These are phyloP conservation scores for Teinopalpus imperialis DNA, from an alignment of 2,888 invertebrate species.

Conservation along the genomic window DNA sequence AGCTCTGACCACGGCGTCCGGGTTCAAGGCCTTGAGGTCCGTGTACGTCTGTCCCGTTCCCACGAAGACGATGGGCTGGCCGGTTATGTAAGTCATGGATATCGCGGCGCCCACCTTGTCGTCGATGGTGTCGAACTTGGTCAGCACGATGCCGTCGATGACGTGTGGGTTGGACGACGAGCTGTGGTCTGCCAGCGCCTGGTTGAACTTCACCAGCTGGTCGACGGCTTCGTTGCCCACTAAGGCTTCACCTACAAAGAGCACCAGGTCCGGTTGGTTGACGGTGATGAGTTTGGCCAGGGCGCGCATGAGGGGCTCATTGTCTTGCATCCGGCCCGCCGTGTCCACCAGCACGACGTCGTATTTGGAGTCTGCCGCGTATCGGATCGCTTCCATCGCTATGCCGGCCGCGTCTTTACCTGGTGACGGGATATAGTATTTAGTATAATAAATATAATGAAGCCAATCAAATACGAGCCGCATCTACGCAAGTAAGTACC, in stretches of 20 bases:
- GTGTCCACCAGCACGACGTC: constrained; percentile 99
- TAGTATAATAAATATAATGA: no score
- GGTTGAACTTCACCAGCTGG: constrained; percentile 99
- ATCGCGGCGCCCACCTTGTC: constrained; percentile 99
- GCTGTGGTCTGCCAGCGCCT: constrained; percentile 96
- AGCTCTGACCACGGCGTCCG: constrained; percentile 97
- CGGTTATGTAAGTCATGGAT: constrained; percentile 99
- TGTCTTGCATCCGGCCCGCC: constrained; percentile 99
- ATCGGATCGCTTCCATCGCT: constrained; percentile 97
- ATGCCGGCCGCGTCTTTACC: constrained; percentile 99
- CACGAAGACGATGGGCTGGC: constrained; percentile 99
- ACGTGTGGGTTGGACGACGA: constrained; percentile 90
- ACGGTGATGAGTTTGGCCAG: constrained; percentile 97
- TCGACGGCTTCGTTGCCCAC: constrained; percentile 99
- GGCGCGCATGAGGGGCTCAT: constrained; percentile 99
- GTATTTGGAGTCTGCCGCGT: constrained; percentile 89
- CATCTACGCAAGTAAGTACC: no score
- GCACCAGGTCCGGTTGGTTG: constrained; percentile 97
- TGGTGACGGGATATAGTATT: constrained; percentile 32
- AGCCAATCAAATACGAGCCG: no score
- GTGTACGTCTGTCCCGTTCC: constrained; percentile 99
- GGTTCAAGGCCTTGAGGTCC: constrained; percentile 97
- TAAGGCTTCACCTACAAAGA: constrained; percentile 99
- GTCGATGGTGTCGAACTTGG: constrained; percentile 99
- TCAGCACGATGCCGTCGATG: constrained; percentile 99